Conservation (phyloP, 1,140 invertebrate genomes). For the Heliconius melpomene region DNA sequence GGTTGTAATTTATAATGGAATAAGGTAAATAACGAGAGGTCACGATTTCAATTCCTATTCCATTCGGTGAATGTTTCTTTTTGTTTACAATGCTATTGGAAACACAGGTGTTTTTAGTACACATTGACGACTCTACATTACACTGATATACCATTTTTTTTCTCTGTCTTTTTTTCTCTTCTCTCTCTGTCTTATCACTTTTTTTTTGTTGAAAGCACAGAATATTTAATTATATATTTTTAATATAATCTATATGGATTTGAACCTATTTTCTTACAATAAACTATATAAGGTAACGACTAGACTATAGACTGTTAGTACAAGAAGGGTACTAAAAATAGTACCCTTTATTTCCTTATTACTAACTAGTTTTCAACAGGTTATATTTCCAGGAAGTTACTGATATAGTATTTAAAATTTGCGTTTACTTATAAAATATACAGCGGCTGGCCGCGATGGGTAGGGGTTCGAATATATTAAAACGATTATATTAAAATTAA, state of each 20-base stretch:
- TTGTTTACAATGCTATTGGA: background rate
- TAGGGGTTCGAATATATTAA: too few relatives aligned
- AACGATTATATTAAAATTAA: too few relatives aligned
- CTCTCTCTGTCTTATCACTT: too few relatives aligned
- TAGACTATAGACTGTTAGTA: background rate
- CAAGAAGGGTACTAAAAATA: constrained; percentile 1
- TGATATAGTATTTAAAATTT: background rate
- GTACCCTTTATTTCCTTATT: constrained; percentile 3
- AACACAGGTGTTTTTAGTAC: background rate
- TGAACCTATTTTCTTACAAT: background rate
- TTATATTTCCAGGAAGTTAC: constrained; percentile 7
- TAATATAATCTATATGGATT: too few relatives aligned
- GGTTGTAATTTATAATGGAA: background rate
- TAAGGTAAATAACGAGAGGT: background rate
- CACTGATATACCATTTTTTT: too few relatives aligned
- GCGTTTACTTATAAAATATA: background rate
- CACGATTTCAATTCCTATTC: constrained; percentile 7
- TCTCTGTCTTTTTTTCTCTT: too few relatives aligned
- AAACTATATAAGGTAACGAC: background rate
- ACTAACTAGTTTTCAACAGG: constrained; percentile 1
- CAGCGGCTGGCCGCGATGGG: too few relatives aligned
- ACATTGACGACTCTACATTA: background rate
- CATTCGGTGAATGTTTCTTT: background rate
- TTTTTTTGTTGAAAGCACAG: too few relatives aligned
- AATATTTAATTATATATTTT: too few relatives aligned